Evolutionary conservation across 2,888 invertebrate genomes (phyloP).

Genomic region (Drosophila multiciliata): DNA sequence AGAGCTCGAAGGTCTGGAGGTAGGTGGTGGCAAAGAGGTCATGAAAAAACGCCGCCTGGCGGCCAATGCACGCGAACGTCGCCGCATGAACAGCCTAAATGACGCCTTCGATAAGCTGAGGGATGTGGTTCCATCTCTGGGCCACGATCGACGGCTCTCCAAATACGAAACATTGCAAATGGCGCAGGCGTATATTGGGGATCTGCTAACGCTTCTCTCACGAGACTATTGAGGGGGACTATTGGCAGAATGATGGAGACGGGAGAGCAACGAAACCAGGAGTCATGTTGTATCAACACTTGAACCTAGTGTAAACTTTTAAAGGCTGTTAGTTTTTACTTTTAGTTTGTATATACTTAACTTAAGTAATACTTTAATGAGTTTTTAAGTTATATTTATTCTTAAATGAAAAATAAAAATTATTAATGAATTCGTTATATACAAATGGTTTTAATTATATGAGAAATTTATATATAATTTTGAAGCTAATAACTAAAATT

Average conservation of each 20-base stretch:
- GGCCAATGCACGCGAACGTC: constrained; percentile 90
- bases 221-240: constrained; percentile 67
- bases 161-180: constrained; percentile 92
- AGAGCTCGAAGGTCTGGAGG: neutral
- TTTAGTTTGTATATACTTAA: neutral
- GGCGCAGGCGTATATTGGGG: constrained; percentile 91
- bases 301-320: constrained; percentile 70
- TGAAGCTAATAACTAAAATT: neutral
- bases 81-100: constrained; percentile 91
- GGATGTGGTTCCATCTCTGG: constrained; percentile 90
- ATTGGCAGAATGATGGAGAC: neutral
- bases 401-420: neutral
- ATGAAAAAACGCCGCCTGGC: constrained; percentile 87
- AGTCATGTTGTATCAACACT: constrained; percentile 53
- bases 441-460: neutral
- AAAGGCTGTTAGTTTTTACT: constrained; percentile 68
- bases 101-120: constrained; percentile 90
- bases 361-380: constrained; percentile 15
- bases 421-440: neutral
- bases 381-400: constrained; percentile 1
- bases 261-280: constrained; percentile 6
- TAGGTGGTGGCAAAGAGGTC: constrained; percentile 56
- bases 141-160: constrained; percentile 89
- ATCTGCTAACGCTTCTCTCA: constrained; percentile 88
- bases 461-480: neutral